A percentile compares a stretch with the other conserved stretches of the same genome.
phyloP scores from a whole-genome alignment of 2,797 vertebrate genomes.

The Phrynocephalus guinanensis region DNA sequence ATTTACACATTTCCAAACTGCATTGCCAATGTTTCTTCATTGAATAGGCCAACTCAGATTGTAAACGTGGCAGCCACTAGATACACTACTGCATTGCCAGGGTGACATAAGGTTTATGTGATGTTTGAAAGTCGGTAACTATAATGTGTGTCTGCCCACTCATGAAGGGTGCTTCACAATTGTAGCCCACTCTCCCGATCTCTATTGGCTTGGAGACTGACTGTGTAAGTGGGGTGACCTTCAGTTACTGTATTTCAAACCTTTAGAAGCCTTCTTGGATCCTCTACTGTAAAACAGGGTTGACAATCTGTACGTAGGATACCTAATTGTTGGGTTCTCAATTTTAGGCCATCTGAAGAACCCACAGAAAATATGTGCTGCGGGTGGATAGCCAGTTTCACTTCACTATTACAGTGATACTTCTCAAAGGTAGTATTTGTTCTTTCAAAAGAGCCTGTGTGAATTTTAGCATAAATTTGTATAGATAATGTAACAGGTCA shows the following conservation, averaged over 20 bases:
- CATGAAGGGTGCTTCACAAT: not conserved
- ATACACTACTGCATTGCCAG: not conserved
- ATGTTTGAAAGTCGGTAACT: not conserved
- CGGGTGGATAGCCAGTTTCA: not conserved
- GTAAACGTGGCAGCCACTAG: not conserved
- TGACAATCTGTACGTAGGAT: too few species aligned
- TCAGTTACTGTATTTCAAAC: too few species aligned
- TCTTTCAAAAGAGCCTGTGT: not conserved
- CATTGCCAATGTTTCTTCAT: not conserved
- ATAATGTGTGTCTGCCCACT: not conserved
- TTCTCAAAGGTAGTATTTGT: not conserved
- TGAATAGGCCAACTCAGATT: not conserved
- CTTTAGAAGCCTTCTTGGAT: too few species aligned
- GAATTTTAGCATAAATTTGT: slow-evolving; percentile 1
- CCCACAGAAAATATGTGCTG: not conserved
- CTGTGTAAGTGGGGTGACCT: not conserved
- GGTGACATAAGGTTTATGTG: not conserved
- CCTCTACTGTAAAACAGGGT: too few species aligned
- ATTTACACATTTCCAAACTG: not conserved
- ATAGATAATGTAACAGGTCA: not conserved
- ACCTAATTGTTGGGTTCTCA: not conserved
- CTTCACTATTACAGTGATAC: not conserved
- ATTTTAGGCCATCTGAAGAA: not conserved
- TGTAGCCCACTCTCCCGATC: not conserved
- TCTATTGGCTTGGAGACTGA: not conserved